A percentile compares a stretch with the other conserved stretches of the same genome.
Evolutionary conservation across 2,888 invertebrate genomes (phyloP).

Genomic region (Plagodis dolabraria): DNA sequence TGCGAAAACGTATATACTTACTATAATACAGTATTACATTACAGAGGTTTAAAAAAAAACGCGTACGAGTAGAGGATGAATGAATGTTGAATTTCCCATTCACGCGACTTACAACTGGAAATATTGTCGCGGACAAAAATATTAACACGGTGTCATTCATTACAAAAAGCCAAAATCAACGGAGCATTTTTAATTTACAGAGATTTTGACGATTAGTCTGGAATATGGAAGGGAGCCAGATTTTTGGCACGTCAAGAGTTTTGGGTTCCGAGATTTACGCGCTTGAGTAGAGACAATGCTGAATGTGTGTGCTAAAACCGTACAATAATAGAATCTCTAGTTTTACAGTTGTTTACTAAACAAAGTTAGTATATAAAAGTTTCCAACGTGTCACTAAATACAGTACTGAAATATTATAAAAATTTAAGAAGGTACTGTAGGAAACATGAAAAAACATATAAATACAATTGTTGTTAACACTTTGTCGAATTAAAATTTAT

Average conservation of each 20-base stretch:
- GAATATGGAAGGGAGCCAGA: constrained; percentile 45
- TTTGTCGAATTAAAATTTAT: too few relatives aligned
- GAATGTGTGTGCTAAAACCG: constrained; percentile 1
- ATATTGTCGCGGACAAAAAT: constrained; percentile 7
- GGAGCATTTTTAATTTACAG: constrained; percentile 42
- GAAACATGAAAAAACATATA: too few relatives aligned
- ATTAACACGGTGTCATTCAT: constrained; percentile 39
- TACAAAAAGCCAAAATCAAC: constrained; percentile 44
- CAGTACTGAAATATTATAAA: background rate
- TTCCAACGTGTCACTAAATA: background rate
- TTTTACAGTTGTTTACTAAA: background rate
- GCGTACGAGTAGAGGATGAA: background rate
- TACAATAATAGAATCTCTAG: background rate
- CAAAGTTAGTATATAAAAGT: background rate
- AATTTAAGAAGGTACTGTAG: too few relatives aligned
- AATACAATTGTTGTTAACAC: too few relatives aligned
- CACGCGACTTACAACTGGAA: background rate
- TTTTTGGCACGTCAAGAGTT: constrained; percentile 32
- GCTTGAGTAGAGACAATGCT: constrained; percentile 6
- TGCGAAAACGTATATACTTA: constrained; percentile 20
- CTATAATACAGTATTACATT: background rate
- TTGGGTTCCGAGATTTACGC: constrained; percentile 2
- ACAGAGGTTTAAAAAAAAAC: background rate
- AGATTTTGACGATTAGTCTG: constrained; percentile 37
- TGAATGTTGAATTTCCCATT: constrained; percentile 3